These are phyloP conservation scores for Edolisoma coerulescens DNA, from an alignment of 2,113 vertebrate genomes.

Conservation along the genomic window DNA sequence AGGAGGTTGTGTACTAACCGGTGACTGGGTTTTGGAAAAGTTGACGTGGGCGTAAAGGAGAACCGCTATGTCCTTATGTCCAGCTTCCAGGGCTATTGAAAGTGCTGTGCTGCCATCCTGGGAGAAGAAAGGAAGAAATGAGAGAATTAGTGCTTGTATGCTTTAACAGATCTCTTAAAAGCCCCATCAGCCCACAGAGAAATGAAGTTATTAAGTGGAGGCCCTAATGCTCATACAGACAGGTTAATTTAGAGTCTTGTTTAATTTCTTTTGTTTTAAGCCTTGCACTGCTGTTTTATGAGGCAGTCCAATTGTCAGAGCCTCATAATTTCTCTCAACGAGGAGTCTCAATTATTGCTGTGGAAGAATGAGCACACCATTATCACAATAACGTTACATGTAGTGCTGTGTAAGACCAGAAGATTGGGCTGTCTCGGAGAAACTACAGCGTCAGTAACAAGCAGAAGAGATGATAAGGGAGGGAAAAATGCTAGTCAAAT, in stretches of 20 bases:
- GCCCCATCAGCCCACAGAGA: not conserved
- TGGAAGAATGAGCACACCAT: not conserved
- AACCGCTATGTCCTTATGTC: conserved; percentile 96
- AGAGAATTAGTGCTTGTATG: not conserved
- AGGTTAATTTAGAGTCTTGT: not conserved
- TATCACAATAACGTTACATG: not conserved
- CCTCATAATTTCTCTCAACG: not conserved
- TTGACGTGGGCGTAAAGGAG: conserved; percentile 95
- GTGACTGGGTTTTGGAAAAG: conserved; percentile 94
- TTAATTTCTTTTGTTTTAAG: conserved; percentile 35
- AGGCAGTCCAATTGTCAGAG: not conserved
- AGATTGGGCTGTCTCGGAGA: not conserved
- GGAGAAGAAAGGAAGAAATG: not conserved
- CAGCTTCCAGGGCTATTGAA: conserved; percentile 96
- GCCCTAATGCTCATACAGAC: not conserved
- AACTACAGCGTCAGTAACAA: not conserved
- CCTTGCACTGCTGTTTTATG: not conserved
- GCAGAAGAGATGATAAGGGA: not conserved
- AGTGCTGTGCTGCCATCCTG: conserved; percentile 95
- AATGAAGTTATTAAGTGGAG: not conserved
- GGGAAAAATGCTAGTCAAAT: conserved; percentile 2
- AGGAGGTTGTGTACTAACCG: conserved; percentile 73
- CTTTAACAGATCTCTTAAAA: not conserved
- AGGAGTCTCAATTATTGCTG: not conserved
- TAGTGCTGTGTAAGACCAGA: not conserved